A percentile compares a stretch with the other conserved stretches of the same genome.
Conservation (phyloP, 2,113 vertebrate genomes). For the Bos javanicus region DNA sequence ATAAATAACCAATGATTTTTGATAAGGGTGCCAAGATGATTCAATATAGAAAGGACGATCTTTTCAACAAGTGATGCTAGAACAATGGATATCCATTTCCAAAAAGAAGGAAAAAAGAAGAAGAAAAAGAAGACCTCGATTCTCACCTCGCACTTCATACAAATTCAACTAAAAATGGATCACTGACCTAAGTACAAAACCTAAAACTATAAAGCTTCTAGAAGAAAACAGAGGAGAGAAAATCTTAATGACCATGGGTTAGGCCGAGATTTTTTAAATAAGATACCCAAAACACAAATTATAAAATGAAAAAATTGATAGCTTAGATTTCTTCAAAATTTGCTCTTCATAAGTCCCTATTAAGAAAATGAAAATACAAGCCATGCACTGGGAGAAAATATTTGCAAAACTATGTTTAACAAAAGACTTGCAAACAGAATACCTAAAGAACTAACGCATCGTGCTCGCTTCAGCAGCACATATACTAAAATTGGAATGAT, state of each 20-base stretch:
- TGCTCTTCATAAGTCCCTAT: not conserved
- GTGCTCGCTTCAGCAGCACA: no score
- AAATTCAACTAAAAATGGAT: not conserved
- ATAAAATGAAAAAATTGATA: not conserved
- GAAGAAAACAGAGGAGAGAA: not conserved
- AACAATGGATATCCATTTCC: not conserved
- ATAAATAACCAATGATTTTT: not conserved
- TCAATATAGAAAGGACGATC: not conserved
- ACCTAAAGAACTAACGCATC: not conserved
- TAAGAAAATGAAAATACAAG: conserved; percentile 6
- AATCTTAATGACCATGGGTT: not conserved
- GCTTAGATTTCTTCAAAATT: not conserved
- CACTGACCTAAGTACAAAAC: not conserved
- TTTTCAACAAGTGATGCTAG: not conserved
- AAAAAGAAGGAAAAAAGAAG: not conserved
- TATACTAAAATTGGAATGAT: no score
- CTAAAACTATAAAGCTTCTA: not conserved
- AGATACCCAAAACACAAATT: not conserved
- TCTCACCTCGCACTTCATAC: not conserved
- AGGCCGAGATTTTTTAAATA: not conserved
- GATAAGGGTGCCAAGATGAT: not conserved
- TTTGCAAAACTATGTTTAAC: conserved; percentile 17
- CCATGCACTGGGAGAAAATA: not conserved
- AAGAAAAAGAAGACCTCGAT: not conserved
- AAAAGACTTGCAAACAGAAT: not conserved